Evolutionary conservation across 2,888 invertebrate genomes (phyloP), one percentile per base, ranked within the genome.

Genomic region (Parnassius glacialis): DNA sequence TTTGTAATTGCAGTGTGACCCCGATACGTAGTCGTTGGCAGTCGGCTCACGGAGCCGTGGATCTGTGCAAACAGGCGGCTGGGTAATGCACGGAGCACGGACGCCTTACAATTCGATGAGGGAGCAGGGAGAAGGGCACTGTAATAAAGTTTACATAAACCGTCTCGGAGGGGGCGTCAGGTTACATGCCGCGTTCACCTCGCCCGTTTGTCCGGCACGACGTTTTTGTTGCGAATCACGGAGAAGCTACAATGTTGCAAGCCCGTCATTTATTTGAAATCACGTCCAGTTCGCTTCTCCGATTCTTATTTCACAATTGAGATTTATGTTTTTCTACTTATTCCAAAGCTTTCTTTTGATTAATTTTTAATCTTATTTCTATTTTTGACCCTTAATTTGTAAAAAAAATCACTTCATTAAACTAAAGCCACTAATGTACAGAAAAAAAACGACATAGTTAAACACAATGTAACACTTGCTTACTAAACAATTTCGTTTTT

Each of bases 101-200:
- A 79, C 85, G 83, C 79, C 83, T 83, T 82, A 84, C 85, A 83
- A 83, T 83, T 25, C 52, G 52, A 57, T 41, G 57, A 45, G 45
- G 52, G 81, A 80, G 78, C 80, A 78, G 72, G 70, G 68, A 65
- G 69, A 52, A 57, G 52, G 63, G 54, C 82, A 81, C 80, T 73
- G 82, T 89, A 90, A 89, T 89, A 90, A 89, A 89, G 87, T 90
- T 89, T 89, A 87, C 87, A 87, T 81, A 86, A 84, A 86, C 84
- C 82, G 82, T 84, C 85, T 87, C 83, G 80, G 81, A 75, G 79
- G 80, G 77, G 79, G 79, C 76, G 69, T 84, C 81, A 75, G 75
- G 80, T 84, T 84, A 79, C 85, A 78, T 81, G 77, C 74, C 70
- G 71, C 65, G 76, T 74, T 74, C 79, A 73, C 76, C 72, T 70